phyloP scores from a whole-genome alignment of 2,797 vertebrate genomes.

The Halcyon chelicuti region DNA sequence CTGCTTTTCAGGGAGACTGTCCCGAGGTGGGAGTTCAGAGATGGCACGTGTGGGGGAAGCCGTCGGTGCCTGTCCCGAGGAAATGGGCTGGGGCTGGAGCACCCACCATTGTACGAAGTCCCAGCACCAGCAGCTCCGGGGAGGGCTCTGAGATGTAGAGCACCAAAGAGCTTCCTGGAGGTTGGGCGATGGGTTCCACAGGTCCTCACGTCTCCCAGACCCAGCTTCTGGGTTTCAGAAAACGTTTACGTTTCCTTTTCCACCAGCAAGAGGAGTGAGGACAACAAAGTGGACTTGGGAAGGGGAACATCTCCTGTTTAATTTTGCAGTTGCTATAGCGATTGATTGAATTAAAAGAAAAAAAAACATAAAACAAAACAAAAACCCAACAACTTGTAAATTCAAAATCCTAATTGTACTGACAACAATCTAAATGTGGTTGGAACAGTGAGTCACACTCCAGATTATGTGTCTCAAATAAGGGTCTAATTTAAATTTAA shows the following conservation, averaged over 20 bases:
- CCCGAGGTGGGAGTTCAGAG: fast-evolving
- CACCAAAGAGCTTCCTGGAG: not conserved
- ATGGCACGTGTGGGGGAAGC: fast-evolving
- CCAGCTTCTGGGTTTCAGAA: not conserved
- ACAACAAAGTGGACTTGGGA: not conserved
- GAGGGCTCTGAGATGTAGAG: not conserved
- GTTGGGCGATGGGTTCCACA: not conserved
- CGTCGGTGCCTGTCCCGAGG: not conserved
- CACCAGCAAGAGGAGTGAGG: not conserved
- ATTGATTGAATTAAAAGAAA: slow-evolving; percentile 62
- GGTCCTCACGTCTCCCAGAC: not conserved
- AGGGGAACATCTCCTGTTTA: slow-evolving; percentile 42
- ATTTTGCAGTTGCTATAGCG: slow-evolving; percentile 73
- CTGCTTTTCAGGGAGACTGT: not conserved
- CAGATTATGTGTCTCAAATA: slow-evolving; percentile 70
- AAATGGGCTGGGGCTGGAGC: too few species aligned
- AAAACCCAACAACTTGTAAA: slow-evolving; percentile 44
- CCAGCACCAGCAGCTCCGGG: not conserved
- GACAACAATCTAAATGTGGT: slow-evolving; percentile 73
- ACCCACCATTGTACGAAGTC: fast-evolving
- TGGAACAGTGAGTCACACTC: slow-evolving; percentile 69
- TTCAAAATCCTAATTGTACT: slow-evolving; percentile 75
- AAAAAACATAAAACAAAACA: not conserved
- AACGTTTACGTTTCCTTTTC: not conserved
- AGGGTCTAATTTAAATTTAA: slow-evolving; percentile 71